Base-by-base conservation (phyloP, 2,113 vertebrate genomes). In the Ascaphus truei region DNA sequence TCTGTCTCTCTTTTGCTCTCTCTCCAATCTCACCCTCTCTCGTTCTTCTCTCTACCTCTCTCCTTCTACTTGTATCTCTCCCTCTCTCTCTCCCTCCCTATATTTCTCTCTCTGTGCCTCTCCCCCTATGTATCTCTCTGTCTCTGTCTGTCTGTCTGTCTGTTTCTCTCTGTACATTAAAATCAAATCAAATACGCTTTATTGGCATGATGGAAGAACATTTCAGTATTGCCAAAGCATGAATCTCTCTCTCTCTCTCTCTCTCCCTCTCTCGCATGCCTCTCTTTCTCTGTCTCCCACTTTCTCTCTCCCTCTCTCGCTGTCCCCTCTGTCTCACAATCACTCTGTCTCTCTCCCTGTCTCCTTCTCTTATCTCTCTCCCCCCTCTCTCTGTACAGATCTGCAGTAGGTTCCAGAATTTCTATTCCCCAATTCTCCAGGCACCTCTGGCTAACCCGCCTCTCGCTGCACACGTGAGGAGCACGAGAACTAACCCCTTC, bases 341-440 rank as follows among this genome's bases (percentile, higher is more conserved):
- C 16, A 3, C 15, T 1, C 55, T 58, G 37, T 12, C 26, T 47
- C 48, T 27, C 9, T 20, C 58, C 29, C 27, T n/a, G n/a, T n/a
- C n/a, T n/a, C 52, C n/a, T n/a, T 8, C 5, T 0, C 10, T 33
- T 7, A 4, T 11, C 12, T 22, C 0, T 0, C 7, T 43, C 20
- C 20, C 47, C n/a, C 20, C 15, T 53, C 36, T 50, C 34, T 16
- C 62, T 36, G 26, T n/a, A 45, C 16, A 6, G 3, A 8, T 58
- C 39, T 23, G n/a, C 50, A 8, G 6, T 29, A 43, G 8, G 11
- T 12, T 36, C 41, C 52, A 47, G 23, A 30, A 48, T 57, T 33
- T 20, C 55, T 58, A 13, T 57, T 68, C 57, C 55, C 59, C 39
- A 68, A 58, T 58, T 52, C 53, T 57, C 53, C 53, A 56, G 65